Evolutionary conservation across 2,113 vertebrate genomes (phyloP).

Genomic region (Rafetus swinhoei): DNA sequence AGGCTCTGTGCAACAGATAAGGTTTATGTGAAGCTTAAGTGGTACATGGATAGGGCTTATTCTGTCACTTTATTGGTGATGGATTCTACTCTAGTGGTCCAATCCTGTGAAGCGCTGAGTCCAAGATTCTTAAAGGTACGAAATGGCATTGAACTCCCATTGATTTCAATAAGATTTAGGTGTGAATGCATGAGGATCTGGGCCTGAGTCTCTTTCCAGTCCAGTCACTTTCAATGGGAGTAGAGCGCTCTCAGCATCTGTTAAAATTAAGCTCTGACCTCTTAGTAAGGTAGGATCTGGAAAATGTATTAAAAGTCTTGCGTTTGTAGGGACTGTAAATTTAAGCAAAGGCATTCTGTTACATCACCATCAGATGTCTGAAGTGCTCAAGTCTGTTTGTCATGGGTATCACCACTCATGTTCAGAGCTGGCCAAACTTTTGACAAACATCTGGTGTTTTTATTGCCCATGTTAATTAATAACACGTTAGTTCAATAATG

Average conservation of each 20-base stretch:
- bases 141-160: not conserved
- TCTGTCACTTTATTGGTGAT: not conserved
- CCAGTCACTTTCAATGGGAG: not conserved
- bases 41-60: not conserved
- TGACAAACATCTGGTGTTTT: slow-evolving; percentile 30
- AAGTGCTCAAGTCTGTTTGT: slow-evolving; percentile 2
- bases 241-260: fast-evolving
- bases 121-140: not conserved
- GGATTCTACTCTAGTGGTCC: not conserved
- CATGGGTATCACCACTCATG: not conserved
- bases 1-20: not conserved
- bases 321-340: not conserved
- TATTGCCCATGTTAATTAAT: slow-evolving; percentile 41
- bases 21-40: not conserved
- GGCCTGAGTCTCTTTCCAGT: not conserved
- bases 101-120: not conserved
- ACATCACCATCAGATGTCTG: not conserved
- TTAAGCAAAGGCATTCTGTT: not conserved
- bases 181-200: not conserved
- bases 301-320: fast-evolving
- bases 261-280: not conserved
- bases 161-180: not conserved
- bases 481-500: not conserved
- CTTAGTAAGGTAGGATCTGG: not conserved
- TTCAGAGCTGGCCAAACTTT: slow-evolving; percentile 46